These are phyloP conservation scores for Platorchestia sp. DNA, from an alignment of 1,140 invertebrate species.

Conservation along the genomic window DNA sequence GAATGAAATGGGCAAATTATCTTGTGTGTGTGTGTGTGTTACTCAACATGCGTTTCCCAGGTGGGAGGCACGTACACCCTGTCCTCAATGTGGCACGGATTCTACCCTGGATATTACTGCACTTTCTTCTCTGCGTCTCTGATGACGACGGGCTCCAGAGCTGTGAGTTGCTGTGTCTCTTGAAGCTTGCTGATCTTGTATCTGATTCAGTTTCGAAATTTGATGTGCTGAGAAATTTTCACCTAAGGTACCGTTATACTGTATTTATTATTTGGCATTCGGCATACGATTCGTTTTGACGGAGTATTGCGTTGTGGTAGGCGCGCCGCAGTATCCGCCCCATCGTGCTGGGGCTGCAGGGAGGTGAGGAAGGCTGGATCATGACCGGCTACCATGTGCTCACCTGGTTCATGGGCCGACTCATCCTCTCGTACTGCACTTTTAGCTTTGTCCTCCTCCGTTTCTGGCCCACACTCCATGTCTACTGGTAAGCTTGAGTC, in stretches of 20 bases:
- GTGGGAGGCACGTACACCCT: conserved; percentile 82
- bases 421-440: conserved; percentile 87
- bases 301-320: conserved; percentile 70
- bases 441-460: conserved; percentile 92
- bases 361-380: conserved; percentile 69
- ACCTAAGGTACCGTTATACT: background rate
- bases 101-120: conserved; percentile 97
- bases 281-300: background rate
- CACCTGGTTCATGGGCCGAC: conserved; percentile 83
- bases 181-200: background rate
- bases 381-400: conserved; percentile 84
- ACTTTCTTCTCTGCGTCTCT: conserved; percentile 91
- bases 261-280: background rate
- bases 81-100: conserved; percentile 97
- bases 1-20: background rate
- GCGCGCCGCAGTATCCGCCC: conserved; percentile 81
- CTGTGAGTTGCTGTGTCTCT: conserved; percentile 73
- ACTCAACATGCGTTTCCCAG: background rate
- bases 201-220: background rate
- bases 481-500: conserved; percentile 77
- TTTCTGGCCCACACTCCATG: conserved; percentile 77
- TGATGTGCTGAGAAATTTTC: background rate
- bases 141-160: conserved; percentile 86
- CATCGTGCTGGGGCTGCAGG: conserved; percentile 78
- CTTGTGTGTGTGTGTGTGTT: background rate